These are phyloP conservation scores for Cheilosia variabilis DNA, from an alignment of 2,888 invertebrate genomes.

Conservation along the genomic window DNA sequence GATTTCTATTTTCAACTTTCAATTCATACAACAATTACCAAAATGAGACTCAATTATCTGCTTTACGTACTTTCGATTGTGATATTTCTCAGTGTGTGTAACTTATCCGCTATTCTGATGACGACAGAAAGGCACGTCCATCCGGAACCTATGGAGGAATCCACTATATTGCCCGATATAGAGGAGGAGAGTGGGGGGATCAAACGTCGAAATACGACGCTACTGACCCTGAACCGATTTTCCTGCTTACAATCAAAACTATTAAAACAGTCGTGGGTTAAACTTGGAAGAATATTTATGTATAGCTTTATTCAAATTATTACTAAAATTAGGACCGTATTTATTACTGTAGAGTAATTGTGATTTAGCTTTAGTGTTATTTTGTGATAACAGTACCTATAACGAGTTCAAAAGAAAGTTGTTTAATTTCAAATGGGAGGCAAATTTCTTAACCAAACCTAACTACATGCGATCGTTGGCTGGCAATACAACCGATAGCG, in stretches of 20 bases:
- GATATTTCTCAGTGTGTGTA: neutral
- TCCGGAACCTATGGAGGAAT: neutral
- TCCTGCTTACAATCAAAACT: neutral
- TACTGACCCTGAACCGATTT: neutral
- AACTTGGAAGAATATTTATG: neutral
- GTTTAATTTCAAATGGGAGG: too few relatives aligned
- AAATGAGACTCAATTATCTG: slow-evolving; percentile 11
- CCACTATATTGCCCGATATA: neutral
- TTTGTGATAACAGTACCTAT: too few relatives aligned
- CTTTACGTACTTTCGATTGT: neutral
- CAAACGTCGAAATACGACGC: neutral
- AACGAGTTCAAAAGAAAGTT: too few relatives aligned
- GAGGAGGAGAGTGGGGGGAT: slow-evolving; percentile 3
- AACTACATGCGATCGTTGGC: too few relatives aligned
- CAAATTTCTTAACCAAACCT: too few relatives aligned
- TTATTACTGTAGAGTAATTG: too few relatives aligned
- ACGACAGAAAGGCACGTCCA: neutral
- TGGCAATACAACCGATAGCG: too few relatives aligned
- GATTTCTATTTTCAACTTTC: slow-evolving; percentile 6
- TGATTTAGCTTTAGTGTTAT: too few relatives aligned
- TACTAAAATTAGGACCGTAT: neutral
- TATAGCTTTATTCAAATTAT: neutral
- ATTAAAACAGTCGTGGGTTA: neutral
- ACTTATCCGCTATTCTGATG: neutral
- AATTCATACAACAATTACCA: slow-evolving; percentile 15